Percentiles rank a stretch among this genome's conserved stretches.
These are phyloP conservation scores for Nettapus auritus DNA, from an alignment of 2,113 vertebrate genomes.

Conservation along the genomic window DNA sequence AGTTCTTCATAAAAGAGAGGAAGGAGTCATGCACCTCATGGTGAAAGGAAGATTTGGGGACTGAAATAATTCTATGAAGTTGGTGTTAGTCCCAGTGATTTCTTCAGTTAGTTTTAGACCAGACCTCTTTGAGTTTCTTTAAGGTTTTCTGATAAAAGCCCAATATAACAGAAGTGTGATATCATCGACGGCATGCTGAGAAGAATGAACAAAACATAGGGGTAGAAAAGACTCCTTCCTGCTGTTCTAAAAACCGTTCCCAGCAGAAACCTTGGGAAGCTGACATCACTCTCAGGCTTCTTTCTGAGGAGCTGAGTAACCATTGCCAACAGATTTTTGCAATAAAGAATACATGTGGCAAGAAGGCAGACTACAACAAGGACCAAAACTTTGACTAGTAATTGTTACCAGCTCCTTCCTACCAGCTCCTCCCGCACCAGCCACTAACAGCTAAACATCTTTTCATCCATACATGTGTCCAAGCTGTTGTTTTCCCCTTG, in stretches of 20 bases:
- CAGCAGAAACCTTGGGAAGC: conserved; percentile 27
- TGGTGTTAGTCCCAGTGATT: not conserved
- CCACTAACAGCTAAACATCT: not conserved
- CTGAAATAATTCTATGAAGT: not conserved
- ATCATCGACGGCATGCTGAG: accelerated
- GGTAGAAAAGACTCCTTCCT: not conserved
- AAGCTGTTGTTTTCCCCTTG: not conserved
- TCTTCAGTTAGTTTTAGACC: not conserved
- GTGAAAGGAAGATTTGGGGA: not conserved
- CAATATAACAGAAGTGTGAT: not conserved
- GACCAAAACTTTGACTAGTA: not conserved
- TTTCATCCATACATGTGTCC: not conserved
- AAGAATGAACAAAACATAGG: not conserved
- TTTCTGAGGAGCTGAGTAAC: not conserved
- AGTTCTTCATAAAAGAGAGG: not conserved
- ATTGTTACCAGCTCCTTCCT: not conserved
- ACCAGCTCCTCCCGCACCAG: not conserved
- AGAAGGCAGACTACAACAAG: not conserved
- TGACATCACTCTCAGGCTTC: not conserved
- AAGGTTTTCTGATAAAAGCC: not conserved
- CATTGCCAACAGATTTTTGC: not conserved
- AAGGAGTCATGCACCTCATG: not conserved
- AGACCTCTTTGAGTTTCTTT: not conserved
- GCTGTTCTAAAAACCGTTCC: not conserved
- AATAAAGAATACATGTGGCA: not conserved